Conservation (phyloP, 2,888 invertebrate species). For the Hemithea aestivaria region DNA sequence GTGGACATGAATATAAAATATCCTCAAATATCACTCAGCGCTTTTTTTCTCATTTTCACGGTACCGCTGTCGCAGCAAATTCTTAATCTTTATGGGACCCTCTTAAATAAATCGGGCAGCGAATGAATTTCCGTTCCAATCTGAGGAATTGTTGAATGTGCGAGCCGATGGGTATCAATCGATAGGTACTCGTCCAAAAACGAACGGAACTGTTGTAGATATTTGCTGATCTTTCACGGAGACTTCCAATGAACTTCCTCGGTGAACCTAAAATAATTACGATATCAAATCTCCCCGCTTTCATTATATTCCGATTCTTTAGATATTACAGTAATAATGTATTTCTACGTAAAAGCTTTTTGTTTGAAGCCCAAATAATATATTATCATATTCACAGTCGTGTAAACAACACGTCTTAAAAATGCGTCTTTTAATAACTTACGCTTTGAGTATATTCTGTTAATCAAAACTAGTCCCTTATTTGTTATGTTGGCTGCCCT, state of each 20-base stretch:
- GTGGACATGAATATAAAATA: conserved; percentile 32
- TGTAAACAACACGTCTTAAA: too few relatives aligned
- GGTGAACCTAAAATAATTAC: not conserved
- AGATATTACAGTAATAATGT: too few relatives aligned
- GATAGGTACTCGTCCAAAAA: conserved; percentile 24
- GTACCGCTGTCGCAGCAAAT: conserved; percentile 27
- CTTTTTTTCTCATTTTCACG: conserved; percentile 22
- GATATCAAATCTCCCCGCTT: too few relatives aligned
- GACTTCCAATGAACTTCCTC: conserved; percentile 4
- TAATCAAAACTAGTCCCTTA: too few relatives aligned
- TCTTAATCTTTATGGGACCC: conserved; percentile 32
- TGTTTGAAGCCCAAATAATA: too few relatives aligned
- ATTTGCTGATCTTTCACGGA: conserved; percentile 16
- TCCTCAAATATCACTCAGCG: conserved; percentile 16
- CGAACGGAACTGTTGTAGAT: conserved; percentile 21
- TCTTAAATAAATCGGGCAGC: conserved; percentile 31
- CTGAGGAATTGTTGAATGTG: conserved; percentile 29
- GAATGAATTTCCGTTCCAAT: conserved; percentile 28
- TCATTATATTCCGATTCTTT: too few relatives aligned
- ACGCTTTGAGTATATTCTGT: too few relatives aligned
- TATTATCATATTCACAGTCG: too few relatives aligned
- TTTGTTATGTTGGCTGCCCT: too few relatives aligned
- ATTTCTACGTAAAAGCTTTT: conserved; percentile 1
- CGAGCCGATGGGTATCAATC: conserved; percentile 25
- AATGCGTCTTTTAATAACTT: too few relatives aligned